Base-by-base conservation (phyloP, 2,888 invertebrate species). In the Hecatera dysodea region DNA sequence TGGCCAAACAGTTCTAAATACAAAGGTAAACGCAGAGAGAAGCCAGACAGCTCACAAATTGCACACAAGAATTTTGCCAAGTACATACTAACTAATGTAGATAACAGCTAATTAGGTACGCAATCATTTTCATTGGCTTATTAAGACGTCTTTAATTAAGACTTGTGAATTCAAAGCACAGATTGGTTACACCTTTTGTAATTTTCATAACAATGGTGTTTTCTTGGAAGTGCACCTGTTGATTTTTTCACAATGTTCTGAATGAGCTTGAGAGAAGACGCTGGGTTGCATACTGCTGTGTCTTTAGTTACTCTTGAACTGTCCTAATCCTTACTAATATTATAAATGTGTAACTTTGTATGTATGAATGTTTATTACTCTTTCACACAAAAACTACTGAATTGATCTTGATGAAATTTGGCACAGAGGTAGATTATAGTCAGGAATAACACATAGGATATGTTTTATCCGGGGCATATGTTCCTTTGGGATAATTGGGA, bases 121-220 rank as follows among this genome's bases (percentile, higher is more conserved):
- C 22, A 67, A 67, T 55, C 33, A 80, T 55, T 44, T 53, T 48
- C 75, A 75, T 69, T 67, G 27, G 29, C 19, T 70, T 50, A 57
- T 29, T 64, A 67, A 60, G 33, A 65, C 57, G 52, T 76, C n/a
- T 46, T 75, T 60, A 67, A 72, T 55, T 53, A 68, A 60, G 56
- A 62, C 46, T 24, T 53, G 46, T 57, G 46, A 69, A 61, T 55
- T 17, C 52, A 48, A 29, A 50, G 53, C 7, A 11, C 15, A 57
- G 56, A 70, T 68, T 78, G 68, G 72, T 61, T 33, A 73, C 73
- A 61, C 59, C 78, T 78, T 78, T 81, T 74, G 75, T 69, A 70
- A 68, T 80, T 68, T 78, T 65, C 78, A 81, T 74, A 88, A 88
- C 88, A 88, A 88, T 87, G 76, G 80, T 68, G 71, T 72, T 85